Percentiles rank a stretch among this genome's conserved stretches.
phyloP scores from a whole-genome alignment of 2,888 invertebrate species.

The Chalcosyrphus nemorum region DNA sequence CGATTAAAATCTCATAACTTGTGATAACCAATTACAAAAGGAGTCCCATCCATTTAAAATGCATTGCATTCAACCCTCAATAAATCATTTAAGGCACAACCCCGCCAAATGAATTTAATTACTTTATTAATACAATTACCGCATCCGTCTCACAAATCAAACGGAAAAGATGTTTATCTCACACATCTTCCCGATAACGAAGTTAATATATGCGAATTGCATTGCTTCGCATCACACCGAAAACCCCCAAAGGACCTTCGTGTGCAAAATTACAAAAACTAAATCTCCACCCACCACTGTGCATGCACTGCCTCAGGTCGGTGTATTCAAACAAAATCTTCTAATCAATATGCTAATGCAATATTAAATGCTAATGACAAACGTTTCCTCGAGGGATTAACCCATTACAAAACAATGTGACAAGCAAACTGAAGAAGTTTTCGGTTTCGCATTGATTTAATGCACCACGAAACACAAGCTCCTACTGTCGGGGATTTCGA shows the following conservation, averaged over 20 bases:
- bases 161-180: constrained; percentile 55
- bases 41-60: constrained; percentile 13
- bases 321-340: constrained; percentile 37
- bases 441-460: constrained; percentile 10
- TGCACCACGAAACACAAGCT: not conserved
- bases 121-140: constrained; percentile 53
- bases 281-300: not conserved
- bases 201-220: constrained; percentile 44
- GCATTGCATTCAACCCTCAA: constrained; percentile 14
- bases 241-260: constrained; percentile 28
- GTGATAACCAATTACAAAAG: constrained; percentile 39
- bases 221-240: not conserved
- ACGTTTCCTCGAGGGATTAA: constrained; percentile 67
- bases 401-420: constrained; percentile 53
- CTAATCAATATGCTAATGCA: constrained; percentile 71
- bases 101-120: constrained; percentile 56
- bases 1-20: constrained; percentile 60
- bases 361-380: constrained; percentile 71
- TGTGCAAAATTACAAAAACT: constrained; percentile 18
- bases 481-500: no score
- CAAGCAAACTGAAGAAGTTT: constrained; percentile 40
- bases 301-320: not conserved
- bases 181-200: constrained; percentile 48
- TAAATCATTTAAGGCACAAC: constrained; percentile 37
- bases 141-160: constrained; percentile 63